Evolutionary conservation across 2,113 vertebrate species (phyloP).

Genomic region (Nicator chloris): DNA sequence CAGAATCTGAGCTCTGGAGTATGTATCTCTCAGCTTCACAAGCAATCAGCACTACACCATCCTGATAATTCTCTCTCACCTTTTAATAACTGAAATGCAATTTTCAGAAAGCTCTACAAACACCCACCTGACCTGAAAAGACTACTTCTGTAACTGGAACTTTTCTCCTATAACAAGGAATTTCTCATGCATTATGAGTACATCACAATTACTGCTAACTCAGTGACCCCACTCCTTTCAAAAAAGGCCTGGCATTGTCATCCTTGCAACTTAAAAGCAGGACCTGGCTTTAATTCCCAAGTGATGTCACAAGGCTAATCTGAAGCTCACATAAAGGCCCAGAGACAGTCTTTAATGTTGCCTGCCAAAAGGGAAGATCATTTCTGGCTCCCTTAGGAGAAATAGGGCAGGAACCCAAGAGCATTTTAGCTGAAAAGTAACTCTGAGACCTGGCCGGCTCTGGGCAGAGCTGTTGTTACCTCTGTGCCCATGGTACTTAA

Average conservation of each 20-base stretch:
- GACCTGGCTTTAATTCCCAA: background rate
- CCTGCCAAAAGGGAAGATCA: background rate
- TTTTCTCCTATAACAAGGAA: background rate
- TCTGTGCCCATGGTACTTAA: background rate
- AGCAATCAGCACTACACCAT: background rate
- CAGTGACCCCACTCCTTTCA: background rate
- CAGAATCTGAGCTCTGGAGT: background rate
- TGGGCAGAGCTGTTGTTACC: background rate
- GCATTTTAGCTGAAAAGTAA: background rate
- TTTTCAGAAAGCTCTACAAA: background rate
- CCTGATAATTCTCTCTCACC: background rate
- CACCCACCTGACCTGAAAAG: background rate
- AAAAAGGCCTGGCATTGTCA: background rate
- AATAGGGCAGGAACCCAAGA: background rate
- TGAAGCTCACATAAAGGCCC: background rate
- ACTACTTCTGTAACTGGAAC: background rate
- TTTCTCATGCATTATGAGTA: background rate
- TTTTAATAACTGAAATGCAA: background rate
- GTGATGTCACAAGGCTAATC: background rate
- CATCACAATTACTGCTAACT: background rate
- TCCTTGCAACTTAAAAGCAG: background rate
- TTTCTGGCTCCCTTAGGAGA: background rate
- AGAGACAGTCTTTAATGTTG: fast-evolving
- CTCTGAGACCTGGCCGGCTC: background rate
- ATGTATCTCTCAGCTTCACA: background rate